Evolutionary conservation across 1,140 invertebrate genomes (phyloP).

Genomic region (silkworm (Bombyx mori)): ASM3026992v2 NC_085123.1:16661001-16661500

Average conservation of each 20-base stretch:
- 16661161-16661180: conserved; percentile 37
- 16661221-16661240: conserved; percentile 34
- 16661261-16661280: no score
- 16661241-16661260: no score
- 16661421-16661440: conserved; percentile 4
- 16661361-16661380: conserved; percentile 4
- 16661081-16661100: conserved; percentile 12
- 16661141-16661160: conserved; percentile 47
- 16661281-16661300: conserved; percentile 2
- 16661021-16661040: conserved; percentile 10
- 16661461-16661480: conserved; percentile 1
- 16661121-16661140: conserved; percentile 23
- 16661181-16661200: conserved; percentile 47
- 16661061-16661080: conserved; percentile 16
- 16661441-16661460: conserved; percentile 9
- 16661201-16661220: conserved; percentile 54
- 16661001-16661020: conserved; percentile 1
- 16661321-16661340: conserved; percentile 9
- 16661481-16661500: no score
- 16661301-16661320: conserved; percentile 8
- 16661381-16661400: conserved; percentile 1
- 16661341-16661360: not conserved
- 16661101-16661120: conserved; percentile 26
- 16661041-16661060: conserved; percentile 9
- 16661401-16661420: conserved; percentile 2